These are phyloP conservation scores for Brienomyrus brachyistius DNA, from an alignment of 2,113 vertebrate species.

Conservation along the genomic window DNA sequence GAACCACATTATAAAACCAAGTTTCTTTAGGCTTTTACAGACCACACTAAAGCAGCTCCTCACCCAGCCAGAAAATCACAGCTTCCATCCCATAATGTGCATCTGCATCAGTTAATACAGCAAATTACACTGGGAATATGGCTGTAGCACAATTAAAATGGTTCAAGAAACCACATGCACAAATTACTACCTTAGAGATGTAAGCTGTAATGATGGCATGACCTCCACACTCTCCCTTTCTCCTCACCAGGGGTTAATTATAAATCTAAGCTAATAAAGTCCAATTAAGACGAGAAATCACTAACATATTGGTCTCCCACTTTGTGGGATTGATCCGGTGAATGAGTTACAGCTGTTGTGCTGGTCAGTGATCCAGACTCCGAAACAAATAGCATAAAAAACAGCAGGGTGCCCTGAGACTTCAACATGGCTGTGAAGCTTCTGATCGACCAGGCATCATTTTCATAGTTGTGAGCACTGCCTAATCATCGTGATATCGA, in stretches of 20 bases:
- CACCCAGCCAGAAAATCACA: slow-evolving; percentile 1
- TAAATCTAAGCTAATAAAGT: background rate
- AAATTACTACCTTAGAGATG: slow-evolving; percentile 4
- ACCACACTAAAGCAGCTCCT: background rate
- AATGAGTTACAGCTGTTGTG: background rate
- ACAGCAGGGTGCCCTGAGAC: background rate
- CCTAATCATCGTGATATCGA: background rate
- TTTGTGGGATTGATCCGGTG: background rate
- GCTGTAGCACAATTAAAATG: slow-evolving; percentile 1
- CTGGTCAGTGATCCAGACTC: background rate
- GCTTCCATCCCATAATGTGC: background rate
- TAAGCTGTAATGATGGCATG: background rate
- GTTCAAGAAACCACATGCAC: background rate
- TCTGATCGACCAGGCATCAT: too few species aligned
- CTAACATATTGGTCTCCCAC: background rate
- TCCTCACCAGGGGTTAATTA: background rate
- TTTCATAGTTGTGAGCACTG: background rate
- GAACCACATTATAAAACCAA: background rate
- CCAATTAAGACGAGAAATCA: slow-evolving; percentile 11
- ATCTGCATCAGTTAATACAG: background rate
- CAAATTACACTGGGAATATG: background rate
- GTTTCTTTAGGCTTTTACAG: background rate
- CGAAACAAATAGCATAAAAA: background rate
- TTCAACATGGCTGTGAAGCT: background rate
- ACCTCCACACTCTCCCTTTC: background rate